phyloP scores from a whole-genome alignment of 2,113 vertebrate species.

The Actenoides hombroni region DNA sequence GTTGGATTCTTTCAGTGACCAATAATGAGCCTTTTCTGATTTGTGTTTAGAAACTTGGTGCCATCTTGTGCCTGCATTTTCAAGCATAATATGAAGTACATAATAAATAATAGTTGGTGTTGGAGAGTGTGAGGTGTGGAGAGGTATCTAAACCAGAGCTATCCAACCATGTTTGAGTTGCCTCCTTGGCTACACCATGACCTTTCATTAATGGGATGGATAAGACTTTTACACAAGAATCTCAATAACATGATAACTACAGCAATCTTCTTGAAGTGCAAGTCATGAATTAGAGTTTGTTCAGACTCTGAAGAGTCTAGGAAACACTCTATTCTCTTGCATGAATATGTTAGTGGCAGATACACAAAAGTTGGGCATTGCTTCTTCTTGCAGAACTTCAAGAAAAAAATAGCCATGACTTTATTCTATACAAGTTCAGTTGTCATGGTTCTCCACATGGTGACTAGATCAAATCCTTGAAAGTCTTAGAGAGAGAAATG shows the following conservation, averaged over 20 bases:
- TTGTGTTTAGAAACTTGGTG: not conserved
- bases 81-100: not conserved
- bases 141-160: not conserved
- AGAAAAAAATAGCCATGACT: not conserved
- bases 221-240: not conserved
- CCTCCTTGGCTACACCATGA: not conserved
- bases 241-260: not conserved
- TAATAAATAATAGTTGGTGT: not conserved
- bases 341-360: not conserved
- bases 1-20: not conserved
- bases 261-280: not conserved
- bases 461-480: not conserved
- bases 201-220: not conserved
- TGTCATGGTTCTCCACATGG: not conserved
- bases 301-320: not conserved
- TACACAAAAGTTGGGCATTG: fast-evolving
- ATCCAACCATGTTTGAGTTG: not conserved
- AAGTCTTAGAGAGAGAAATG: not conserved
- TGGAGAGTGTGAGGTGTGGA: not conserved
- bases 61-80: not conserved
- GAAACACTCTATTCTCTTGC: not conserved
- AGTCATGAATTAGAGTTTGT: not conserved
- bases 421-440: not conserved
- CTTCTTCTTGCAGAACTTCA: not conserved
- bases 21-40: not conserved